Evolutionary conservation across 2,797 vertebrate species (phyloP).

Genomic region (Triplophysa yarkandensis): DNA sequence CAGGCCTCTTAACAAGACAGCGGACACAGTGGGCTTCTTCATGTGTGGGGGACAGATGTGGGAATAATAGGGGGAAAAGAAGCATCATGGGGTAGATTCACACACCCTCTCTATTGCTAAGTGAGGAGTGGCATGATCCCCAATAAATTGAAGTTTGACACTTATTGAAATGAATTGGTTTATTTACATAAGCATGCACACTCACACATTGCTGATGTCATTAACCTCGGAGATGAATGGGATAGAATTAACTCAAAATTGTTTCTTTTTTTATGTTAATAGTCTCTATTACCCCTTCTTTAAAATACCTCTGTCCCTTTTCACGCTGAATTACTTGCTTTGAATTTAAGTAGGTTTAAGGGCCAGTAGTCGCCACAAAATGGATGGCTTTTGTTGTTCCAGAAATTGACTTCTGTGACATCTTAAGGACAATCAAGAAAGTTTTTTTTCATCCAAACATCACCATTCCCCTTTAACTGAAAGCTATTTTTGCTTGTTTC

Average conservation of each 20-base stretch:
- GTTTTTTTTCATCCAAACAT: neutral
- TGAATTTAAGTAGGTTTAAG: neutral
- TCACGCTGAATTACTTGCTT: neutral
- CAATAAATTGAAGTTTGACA: conserved; percentile 8
- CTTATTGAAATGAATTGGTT: conserved; percentile 4
- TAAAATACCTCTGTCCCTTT: neutral
- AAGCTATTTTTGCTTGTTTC: neutral
- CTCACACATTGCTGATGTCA: neutral
- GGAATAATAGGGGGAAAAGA: conserved; percentile 8
- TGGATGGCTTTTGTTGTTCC: neutral
- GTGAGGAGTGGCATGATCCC: neutral
- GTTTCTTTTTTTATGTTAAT: neutral
- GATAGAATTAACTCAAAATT: neutral
- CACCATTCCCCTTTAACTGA: too few species aligned
- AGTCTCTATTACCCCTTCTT: neutral
- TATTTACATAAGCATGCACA: neutral
- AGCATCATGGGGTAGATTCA: conserved; percentile 28
- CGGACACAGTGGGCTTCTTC: conserved; percentile 54
- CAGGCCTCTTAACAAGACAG: conserved; percentile 70
- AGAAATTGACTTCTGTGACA: neutral
- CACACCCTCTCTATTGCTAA: conserved; percentile 4
- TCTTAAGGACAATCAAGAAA: neutral
- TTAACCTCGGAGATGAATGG: neutral
- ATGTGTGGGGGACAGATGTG: conserved; percentile 51
- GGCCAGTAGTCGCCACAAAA: neutral